phyloP scores from a whole-genome alignment of 1,140 invertebrate genomes.

The Drosophila grimshawi region DNA sequence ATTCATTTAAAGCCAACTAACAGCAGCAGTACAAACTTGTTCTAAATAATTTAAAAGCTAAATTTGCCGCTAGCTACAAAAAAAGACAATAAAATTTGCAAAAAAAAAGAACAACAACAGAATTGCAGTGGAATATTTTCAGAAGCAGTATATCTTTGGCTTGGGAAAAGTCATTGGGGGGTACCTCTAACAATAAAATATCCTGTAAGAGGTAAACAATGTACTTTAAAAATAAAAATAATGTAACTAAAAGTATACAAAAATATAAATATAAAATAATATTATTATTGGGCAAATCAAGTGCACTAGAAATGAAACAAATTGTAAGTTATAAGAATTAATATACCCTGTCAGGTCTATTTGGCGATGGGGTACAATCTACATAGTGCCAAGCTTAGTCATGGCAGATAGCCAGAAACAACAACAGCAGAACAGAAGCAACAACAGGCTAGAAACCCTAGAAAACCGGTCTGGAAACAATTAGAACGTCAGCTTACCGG shows the following conservation, averaged over 20 bases:
- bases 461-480: slow-evolving; percentile 64
- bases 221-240: not conserved
- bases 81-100: not conserved
- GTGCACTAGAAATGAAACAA: no score
- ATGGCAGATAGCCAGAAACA: slow-evolving; percentile 56
- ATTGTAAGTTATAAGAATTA: not conserved
- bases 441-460: slow-evolving; percentile 45
- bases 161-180: not conserved
- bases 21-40: slow-evolving; percentile 24
- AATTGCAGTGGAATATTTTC: not conserved
- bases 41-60: slow-evolving; percentile 53
- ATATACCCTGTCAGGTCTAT: slow-evolving; percentile 9
- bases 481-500: slow-evolving; percentile 79
- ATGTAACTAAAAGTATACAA: no score
- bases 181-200: not conserved
- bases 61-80: slow-evolving; percentile 31
- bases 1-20: slow-evolving; percentile 64
- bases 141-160: slow-evolving; percentile 1
- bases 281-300: no score
- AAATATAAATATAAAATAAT: no score
- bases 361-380: slow-evolving; percentile 13
- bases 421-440: slow-evolving; percentile 32
- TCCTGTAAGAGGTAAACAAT: not conserved
- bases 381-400: slow-evolving; percentile 38
- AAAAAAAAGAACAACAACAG: slow-evolving; percentile 20